Evolutionary conservation across 1,140 invertebrate genomes (phyloP), one percentile per base, ranked within the genome.

Genomic region (Holotrichia oblita): DNA sequence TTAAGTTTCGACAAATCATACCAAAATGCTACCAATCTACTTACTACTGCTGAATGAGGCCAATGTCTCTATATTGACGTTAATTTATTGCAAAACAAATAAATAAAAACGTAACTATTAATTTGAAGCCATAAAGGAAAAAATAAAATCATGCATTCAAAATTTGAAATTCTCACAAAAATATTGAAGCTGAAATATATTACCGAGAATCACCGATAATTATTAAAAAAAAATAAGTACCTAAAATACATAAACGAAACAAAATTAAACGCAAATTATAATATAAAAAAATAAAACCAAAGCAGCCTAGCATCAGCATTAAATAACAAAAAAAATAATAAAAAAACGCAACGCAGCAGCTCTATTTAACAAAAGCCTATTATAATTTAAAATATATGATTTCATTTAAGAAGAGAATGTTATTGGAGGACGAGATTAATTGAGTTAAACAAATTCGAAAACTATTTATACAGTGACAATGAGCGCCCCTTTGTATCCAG

Each of bases 241-340:
- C 48, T 55, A n/a, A 55, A 55, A 17, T 55, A n/a, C 48, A 55
- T 34, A 34, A 34, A 55, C 48, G 14, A 17, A 55, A 55, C 6
- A 44, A 44, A 44, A 55, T 17, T n/a, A 55, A 55, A 55, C 48
- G 48, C 48, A 55, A 55, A 55, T 17, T 55, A 55, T 55, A 55
- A 55, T 55, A 55, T 34, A 34, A 34, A 34, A 34, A 34, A n/a
- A n/a, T n/a, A n/a, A 34, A 34, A 34, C 27, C 27, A 34, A 34
- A 34, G 27, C 27, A 34, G 27, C 27, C 27, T 34, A 34, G 27
- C 27, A 34, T 55, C 48, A 17, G n/a, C 44, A 55, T 55, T 17
- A 55, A 55, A 7, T 17, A 48, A 42, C 41, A 42, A 42, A 48
- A 34, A 34, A 48, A 48, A 48, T 48, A 14, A 48, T 3, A 6